Conservation (phyloP, 2,113 vertebrate species). For the Machaerirhynchus nigripectus region DNA sequence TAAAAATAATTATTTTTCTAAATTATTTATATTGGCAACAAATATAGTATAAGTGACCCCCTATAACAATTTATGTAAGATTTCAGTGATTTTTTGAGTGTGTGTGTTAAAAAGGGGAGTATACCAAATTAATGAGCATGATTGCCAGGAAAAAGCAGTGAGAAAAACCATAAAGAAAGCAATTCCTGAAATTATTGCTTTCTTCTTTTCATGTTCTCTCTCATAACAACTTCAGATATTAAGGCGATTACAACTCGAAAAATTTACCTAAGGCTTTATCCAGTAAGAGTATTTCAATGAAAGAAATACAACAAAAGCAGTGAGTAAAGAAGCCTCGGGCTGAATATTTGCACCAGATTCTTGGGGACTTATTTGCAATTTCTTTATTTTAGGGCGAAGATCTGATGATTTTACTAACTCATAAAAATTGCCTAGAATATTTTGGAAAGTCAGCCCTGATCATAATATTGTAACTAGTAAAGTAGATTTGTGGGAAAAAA, state of each 20-base stretch:
- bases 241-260: background rate
- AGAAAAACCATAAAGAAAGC: constrained; percentile 12
- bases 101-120: background rate
- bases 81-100: background rate
- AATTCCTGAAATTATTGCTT: constrained; percentile 1
- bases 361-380: background rate
- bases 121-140: background rate
- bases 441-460: background rate
- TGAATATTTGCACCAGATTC: background rate
- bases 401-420: background rate
- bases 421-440: background rate
- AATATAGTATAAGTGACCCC: background rate
- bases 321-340: constrained; percentile 16
- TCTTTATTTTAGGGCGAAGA: background rate
- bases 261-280: background rate
- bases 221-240: background rate
- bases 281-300: background rate
- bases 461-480: background rate
- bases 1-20: background rate
- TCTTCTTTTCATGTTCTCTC: constrained; percentile 7
- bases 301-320: constrained; percentile 9
- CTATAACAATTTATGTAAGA: background rate
- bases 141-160: background rate
- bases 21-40: background rate
- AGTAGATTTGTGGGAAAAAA: background rate